Evolutionary conservation across 2,888 invertebrate species (phyloP), one percentile per base, ranked within the genome.

Genomic region (Drosophila kambysellisi): DNA sequence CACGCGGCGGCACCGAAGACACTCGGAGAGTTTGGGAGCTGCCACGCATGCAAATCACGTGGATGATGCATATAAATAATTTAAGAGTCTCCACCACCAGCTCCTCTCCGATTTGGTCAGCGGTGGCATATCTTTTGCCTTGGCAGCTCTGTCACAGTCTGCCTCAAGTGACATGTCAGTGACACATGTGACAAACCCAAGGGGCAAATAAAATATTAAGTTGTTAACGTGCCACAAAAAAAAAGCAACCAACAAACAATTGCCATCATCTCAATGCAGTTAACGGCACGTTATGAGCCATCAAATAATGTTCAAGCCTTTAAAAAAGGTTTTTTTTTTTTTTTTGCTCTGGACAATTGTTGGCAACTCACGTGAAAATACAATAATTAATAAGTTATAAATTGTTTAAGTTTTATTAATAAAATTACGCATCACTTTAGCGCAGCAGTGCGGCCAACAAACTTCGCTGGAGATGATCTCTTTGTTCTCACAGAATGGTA

Each of bases 41-140:
- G 83, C 83, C 78, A 80, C 78, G 88, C 80, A 88, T 88, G 85
- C 89, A 88, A 89, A 83, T 88, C 81, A 77, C 75, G 43, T 60
- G 70, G 46, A 66, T 66, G 70, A 78, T 66, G 74, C 61, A 77
- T 78, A 80, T 80, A 73, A 89, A 87, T 87, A 80, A 89, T 89
- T 84, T 70, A 84, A 81, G 76, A 71, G 79, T 50, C 69, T 67
- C 56, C 37, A 50, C 50, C 33, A 43, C 5, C 25, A 46, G 15
- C 46, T 32, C 51, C 11, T 29, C 32, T 17, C 20, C 32, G 32
- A 20, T 57, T 32, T 32, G 41, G 39, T 29, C 29, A 50, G 50
- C 50, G 50, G 50, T 50, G 50, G 48, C 25, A 25, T 43, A 11
- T 43, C n/a, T n/a, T 43, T 15, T 25, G 25, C 48, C 48, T 15